Evolutionary conservation across 1,140 invertebrate genomes (phyloP).

Genomic region (Ylistrum balloti): DNA sequence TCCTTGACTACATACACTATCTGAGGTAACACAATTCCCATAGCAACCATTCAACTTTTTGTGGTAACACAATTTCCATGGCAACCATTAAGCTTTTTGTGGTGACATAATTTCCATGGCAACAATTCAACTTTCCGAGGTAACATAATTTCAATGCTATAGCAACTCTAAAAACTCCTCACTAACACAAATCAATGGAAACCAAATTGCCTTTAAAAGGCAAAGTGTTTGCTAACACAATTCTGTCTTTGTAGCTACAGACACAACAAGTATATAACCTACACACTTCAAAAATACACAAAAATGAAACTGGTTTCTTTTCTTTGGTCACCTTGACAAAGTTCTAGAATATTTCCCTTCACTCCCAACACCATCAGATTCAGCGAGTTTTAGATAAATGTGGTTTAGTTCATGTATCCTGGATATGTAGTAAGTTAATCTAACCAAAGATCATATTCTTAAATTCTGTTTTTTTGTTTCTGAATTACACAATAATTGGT

Average conservation of each 20-base stretch:
- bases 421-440: too few species aligned
- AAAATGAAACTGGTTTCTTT: neutral
- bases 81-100: slow-evolving; percentile 47
- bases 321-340: neutral
- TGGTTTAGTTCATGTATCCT: too few species aligned
- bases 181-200: too few species aligned
- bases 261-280: slow-evolving; percentile 42
- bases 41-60: slow-evolving; percentile 50
- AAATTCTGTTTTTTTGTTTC: neutral
- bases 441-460: too few species aligned
- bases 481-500: neutral
- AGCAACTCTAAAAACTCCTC: slow-evolving; percentile 35
- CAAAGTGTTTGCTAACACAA: neutral
- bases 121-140: slow-evolving; percentile 47
- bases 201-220: too few species aligned
- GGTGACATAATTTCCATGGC: slow-evolving; percentile 43
- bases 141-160: slow-evolving; percentile 45
- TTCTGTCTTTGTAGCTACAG: slow-evolving; percentile 43
- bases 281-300: neutral
- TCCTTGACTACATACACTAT: too few species aligned
- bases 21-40: neutral
- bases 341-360: neutral
- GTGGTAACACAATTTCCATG: slow-evolving; percentile 44
- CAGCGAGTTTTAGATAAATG: too few species aligned
- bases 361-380: neutral